Evolutionary conservation across 2,888 invertebrate genomes (phyloP).

Genomic region (Meteorus colon): DNA sequence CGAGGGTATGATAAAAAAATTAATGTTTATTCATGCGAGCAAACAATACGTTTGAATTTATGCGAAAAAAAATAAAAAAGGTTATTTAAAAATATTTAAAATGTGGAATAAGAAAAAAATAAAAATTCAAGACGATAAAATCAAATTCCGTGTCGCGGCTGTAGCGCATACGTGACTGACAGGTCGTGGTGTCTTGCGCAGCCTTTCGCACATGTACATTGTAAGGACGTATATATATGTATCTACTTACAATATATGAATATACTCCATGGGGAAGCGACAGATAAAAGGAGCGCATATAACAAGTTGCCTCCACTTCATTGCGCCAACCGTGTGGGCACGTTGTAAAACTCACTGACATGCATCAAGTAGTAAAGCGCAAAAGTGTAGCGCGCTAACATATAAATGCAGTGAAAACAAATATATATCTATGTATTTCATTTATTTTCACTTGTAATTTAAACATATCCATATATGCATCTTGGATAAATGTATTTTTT

Average conservation of each 20-base stretch:
- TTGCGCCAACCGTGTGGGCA: slow-evolving; percentile 36
- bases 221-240: not conserved
- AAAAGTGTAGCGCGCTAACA: not conserved
- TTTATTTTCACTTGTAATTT: slow-evolving; percentile 7
- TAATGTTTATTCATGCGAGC: slow-evolving; percentile 6
- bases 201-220: slow-evolving; percentile 30
- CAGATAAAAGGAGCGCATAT: slow-evolving; percentile 65
- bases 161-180: slow-evolving; percentile 62
- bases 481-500: not conserved
- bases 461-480: not conserved
- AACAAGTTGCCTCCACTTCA: slow-evolving; percentile 58
- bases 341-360: slow-evolving; percentile 30
- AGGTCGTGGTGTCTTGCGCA: slow-evolving; percentile 50
- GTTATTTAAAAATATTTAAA: too few relatives aligned
- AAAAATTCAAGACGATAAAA: slow-evolving; percentile 59
- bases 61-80: slow-evolving; percentile 3
- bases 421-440: not conserved
- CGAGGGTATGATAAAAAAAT: not conserved
- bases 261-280: slow-evolving; percentile 49
- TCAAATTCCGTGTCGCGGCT: slow-evolving; percentile 61
- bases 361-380: slow-evolving; percentile 11
- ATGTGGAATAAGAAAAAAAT: slow-evolving; percentile 4
- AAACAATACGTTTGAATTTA: not conserved
- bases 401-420: not conserved
- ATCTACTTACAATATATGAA: slow-evolving; percentile 2